Evolutionary conservation across 92 coral and sea anemone species (phyloP).

Genomic region (Ricordea florida): DNA sequence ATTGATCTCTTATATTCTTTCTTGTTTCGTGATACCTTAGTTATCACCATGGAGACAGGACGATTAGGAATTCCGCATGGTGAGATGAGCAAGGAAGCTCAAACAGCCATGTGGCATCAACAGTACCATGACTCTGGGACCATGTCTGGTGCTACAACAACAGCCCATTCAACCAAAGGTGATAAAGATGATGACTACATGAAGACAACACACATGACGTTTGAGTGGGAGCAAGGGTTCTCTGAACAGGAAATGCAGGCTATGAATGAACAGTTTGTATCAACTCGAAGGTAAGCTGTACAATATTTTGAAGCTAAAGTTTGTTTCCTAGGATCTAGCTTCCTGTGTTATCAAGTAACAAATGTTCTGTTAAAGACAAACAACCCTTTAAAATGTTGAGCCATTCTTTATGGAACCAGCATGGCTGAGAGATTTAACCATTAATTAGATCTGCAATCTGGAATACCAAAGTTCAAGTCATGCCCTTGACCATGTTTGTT

Average conservation of each 20-base stretch:
- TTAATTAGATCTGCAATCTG: no score
- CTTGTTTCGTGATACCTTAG: not conserved
- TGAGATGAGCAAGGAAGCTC: constrained; percentile 88
- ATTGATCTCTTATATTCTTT: no score
- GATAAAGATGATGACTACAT: constrained; percentile 97
- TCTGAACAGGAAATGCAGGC: constrained; percentile 91
- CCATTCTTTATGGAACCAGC: no score
- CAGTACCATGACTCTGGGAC: constrained; percentile 92
- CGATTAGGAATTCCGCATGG: constrained; percentile 71
- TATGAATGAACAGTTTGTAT: constrained; percentile 95
- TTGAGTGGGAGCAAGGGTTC: constrained; percentile 85
- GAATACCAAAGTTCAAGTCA: no score
- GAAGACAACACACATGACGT: constrained; percentile 73
- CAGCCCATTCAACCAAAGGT: constrained; percentile 91
- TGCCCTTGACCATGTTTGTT: no score
- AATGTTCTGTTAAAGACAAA: no score
- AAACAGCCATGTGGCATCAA: constrained; percentile 97
- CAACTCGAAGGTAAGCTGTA: constrained; percentile 86
- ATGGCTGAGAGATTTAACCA: no score
- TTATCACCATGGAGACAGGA: constrained; percentile 65
- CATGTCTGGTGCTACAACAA: constrained; percentile 94
- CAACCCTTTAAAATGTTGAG: no score
- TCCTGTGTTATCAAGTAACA: no score
- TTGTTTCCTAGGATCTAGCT: no score
- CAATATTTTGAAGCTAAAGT: not conserved